Evolutionary conservation across 2,797 vertebrate genomes (phyloP), one percentile per base, ranked within the genome.

Genomic region (Tangara arthus): DNA sequence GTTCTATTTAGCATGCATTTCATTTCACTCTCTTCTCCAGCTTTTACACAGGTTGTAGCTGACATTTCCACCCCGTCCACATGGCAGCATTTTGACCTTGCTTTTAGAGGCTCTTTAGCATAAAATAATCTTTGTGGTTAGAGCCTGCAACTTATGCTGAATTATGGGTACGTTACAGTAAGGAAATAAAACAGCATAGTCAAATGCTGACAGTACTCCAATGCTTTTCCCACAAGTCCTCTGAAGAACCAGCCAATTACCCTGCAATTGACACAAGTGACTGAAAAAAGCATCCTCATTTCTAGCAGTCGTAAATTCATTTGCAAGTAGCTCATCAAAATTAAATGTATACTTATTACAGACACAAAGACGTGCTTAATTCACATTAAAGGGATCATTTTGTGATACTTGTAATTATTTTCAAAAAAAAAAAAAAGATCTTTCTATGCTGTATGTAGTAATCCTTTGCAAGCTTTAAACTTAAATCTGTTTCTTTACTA

Each of bases 211-310:
- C 90, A 90, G 75, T 82, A 49, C 70, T 90, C 77, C 68, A 52
- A 1, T 15, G 63, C 81, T 87, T 95, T 87, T 94, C 88, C 92
- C 93, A 87, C 81, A 84, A 93, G 77, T 66, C 92, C 85, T 92
- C 92, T 95, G 83, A 87, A 93, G 89, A 95, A 87, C 47, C 81
- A 95, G 92, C 59, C 93, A 95, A 90, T 96, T 96, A 94, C 87
- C 82, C 91, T 35, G 82, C 92, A 89, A 94, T 91, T 92, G 91
- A 89, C 89, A 96, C 71, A 89, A 96, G 76, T 53, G 79, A 93
- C 89, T 87, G 93, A 94, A 91, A 91, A 92, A 93, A 82, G 56
- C 71, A 89, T 75, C 82, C 61, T 92, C 46, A 17, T 81, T 91
- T 91, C 89, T 73, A 84, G 56, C 44, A 70, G 89, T 60, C 2